phyloP scores from a whole-genome alignment of 2,888 invertebrate genomes.

The Ichneumoninae sp. region DNA sequence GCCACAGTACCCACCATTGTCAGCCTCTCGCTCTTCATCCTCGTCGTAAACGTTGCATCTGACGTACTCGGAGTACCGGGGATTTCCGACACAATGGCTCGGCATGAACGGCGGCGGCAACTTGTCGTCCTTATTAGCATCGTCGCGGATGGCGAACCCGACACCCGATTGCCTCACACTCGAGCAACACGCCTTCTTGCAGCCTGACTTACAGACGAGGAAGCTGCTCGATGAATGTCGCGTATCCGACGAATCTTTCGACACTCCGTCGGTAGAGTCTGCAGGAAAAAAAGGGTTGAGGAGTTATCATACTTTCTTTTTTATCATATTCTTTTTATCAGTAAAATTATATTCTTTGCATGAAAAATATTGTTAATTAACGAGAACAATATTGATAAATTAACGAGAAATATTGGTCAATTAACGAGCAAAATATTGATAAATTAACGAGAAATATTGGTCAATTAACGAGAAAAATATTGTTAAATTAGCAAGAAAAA shows the following conservation, averaged over 20 bases:
- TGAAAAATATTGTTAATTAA: not conserved
- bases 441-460: not conserved
- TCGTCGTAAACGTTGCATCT: conserved; percentile 16
- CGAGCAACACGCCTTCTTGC: conserved; percentile 73
- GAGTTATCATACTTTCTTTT: not conserved
- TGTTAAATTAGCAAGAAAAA: not conserved
- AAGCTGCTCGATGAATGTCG: conserved; percentile 18
- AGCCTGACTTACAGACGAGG: conserved; percentile 73
- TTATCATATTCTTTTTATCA: not conserved
- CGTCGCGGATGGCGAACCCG: conserved; percentile 34
- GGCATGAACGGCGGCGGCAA: conserved; percentile 61
- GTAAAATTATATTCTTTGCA: not conserved
- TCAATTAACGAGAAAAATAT: too few species aligned
- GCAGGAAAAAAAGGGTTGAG: not conserved
- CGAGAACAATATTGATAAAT: not conserved
- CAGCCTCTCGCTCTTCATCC: conserved; percentile 19
- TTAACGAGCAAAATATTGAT: not conserved
- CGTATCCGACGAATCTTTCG: conserved; percentile 35
- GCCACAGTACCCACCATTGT: conserved; percentile 43
- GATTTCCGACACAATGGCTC: conserved; percentile 68
- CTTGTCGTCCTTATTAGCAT: conserved; percentile 66
- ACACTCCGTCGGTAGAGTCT: not conserved
- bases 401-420: too few species aligned
- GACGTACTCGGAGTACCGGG: conserved; percentile 19
- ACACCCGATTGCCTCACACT: conserved; percentile 60